Evolutionary conservation across 2,797 vertebrate species (phyloP), one percentile per base, ranked within the genome.

Genomic region (Poecilia wingei): DNA sequence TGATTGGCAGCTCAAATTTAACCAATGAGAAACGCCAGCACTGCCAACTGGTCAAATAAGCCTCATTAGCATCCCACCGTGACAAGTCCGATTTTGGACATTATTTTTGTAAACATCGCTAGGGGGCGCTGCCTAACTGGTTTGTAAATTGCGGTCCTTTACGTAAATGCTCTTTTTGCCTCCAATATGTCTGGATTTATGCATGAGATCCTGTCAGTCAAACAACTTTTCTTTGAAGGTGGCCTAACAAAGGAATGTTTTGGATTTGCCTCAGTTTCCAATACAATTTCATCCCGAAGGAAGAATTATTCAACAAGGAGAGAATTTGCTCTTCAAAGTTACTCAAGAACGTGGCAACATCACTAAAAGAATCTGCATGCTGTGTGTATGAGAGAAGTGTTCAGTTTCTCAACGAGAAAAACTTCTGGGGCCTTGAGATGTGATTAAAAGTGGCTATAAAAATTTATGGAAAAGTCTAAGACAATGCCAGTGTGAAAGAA

Each of bases 1-100:
- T 95, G 93, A 95, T 82, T 92, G 93, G 89, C 94, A 90, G 80
- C 61, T 78, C 4, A 1, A 0, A 75, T 77, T 80, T 39, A 89
- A 77, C 93, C 93, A 94, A 94, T 93, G 20, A 84, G 45, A 80
- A 84, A 57, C 16, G 20, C 6, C 18, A 57, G 64, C 43, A 76
- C 64, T 77, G 28, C 70, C 75, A 88, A 91, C 93, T 91, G 91
- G 92, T 22, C 49, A 76, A 79, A 70, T 12, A 49, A 53, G 76
- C 69, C 36, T 77, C 73, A 31, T 72, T 6, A 71, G n/a, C 25
- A 53, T 36, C 46, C 31, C 10, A 53, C 33, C 28, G 18, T 2
- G n/a, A 5, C 31, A 31, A 36, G 20, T 6, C 31, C 45, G 18
- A 49, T 49, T 33, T 16, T 77, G 22, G 7, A 51, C 18, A 74